Evolutionary conservation across 2,113 vertebrate genomes (phyloP).

Genomic region (Nasalis larvatus): DNA sequence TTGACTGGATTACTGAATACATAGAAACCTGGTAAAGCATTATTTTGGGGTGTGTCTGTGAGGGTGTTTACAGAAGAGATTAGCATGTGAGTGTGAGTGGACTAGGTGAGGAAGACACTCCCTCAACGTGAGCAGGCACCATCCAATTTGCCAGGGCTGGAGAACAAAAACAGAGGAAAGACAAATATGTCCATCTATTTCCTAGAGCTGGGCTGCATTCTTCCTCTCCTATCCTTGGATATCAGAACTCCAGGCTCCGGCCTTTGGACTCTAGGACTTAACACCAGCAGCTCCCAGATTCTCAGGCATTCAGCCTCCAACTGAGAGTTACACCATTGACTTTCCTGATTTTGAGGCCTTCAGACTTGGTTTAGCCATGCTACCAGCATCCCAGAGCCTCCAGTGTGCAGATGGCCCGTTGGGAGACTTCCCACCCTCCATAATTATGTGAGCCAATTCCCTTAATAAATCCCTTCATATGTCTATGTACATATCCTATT

Average conservation of each 20-base stretch:
- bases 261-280: neutral
- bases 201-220: neutral
- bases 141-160: neutral
- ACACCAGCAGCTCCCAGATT: neutral
- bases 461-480: too few species aligned
- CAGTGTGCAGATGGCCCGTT: too few species aligned
- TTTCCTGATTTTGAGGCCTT: neutral
- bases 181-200: neutral
- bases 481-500: too few species aligned
- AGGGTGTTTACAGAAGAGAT: neutral
- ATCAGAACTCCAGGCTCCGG: neutral
- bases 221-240: neutral
- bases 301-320: neutral
- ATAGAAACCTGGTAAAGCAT: neutral
- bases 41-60: neutral
- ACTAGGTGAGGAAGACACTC: neutral
- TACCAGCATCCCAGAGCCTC: too few species aligned
- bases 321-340: neutral
- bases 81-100: neutral
- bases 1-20: neutral
- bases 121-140: neutral
- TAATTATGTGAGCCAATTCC: too few species aligned
- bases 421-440: too few species aligned
- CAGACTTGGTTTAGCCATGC: too few species aligned
- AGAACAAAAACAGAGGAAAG: neutral